Conservation (phyloP, 2,797 vertebrate species). For the Todus mexicanus region DNA sequence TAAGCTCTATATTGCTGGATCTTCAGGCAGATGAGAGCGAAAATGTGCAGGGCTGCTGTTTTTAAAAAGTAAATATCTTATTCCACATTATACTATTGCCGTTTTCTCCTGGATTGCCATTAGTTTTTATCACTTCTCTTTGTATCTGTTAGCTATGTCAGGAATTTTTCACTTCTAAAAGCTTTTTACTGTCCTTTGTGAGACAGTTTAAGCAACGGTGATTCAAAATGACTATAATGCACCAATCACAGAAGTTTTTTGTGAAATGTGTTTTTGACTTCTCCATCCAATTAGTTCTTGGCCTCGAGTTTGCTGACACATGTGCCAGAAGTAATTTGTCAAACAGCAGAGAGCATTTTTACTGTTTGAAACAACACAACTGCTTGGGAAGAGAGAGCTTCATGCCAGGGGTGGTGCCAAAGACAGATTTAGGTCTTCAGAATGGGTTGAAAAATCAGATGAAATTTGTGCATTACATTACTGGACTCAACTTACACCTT, state of each 20-base stretch:
- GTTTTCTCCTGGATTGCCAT: not conserved
- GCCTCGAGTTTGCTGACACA: not conserved
- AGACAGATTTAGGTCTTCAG: not conserved
- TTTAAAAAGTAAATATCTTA: not conserved
- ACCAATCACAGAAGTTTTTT: not conserved
- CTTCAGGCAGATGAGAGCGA: not conserved
- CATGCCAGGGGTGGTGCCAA: not conserved
- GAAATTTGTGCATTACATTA: not conserved
- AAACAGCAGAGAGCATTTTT: not conserved
- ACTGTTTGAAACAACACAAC: not conserved
- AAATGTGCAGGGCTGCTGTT: not conserved
- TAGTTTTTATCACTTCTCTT: not conserved
- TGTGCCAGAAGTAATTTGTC: not conserved
- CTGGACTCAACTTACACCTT: not conserved
- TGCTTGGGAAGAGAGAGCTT: not conserved
- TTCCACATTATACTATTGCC: not conserved
- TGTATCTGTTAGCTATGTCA: not conserved
- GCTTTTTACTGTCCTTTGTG: not conserved
- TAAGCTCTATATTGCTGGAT: not conserved
- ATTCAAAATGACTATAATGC: not conserved
- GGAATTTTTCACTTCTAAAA: constrained; percentile 3
- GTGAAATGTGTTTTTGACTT: not conserved
- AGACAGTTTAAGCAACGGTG: not conserved
- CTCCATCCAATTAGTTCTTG: constrained; percentile 7
- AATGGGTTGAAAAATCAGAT: not conserved